Conservation (phyloP, 2,888 invertebrate species). For the Caenorhabditis sp. region DNA sequence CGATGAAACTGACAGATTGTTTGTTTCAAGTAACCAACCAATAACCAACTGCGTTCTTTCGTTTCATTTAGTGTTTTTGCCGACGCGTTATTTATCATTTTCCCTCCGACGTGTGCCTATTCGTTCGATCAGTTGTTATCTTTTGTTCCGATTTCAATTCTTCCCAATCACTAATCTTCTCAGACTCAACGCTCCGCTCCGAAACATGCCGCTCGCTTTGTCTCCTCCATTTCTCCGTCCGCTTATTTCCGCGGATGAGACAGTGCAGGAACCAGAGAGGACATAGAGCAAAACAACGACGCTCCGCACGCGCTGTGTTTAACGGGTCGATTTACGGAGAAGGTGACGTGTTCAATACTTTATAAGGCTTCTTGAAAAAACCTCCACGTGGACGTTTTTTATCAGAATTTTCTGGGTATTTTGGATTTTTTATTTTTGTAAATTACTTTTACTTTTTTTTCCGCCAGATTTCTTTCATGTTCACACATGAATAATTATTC, state of each 20-base stretch:
- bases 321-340: slow-evolving; percentile 31
- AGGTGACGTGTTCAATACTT: slow-evolving; percentile 54
- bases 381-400: slow-evolving; percentile 3
- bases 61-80: slow-evolving; percentile 25
- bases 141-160: slow-evolving; percentile 6
- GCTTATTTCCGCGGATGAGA: background rate
- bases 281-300: slow-evolving; percentile 22
- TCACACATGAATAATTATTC: too few species aligned
- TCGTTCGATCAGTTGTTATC: slow-evolving; percentile 23
- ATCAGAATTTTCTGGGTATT: background rate
- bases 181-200: background rate
- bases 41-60: background rate
- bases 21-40: slow-evolving; percentile 14
- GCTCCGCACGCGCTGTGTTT: slow-evolving; percentile 20
- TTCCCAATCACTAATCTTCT: slow-evolving; percentile 4
- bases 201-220: background rate
- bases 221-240: background rate
- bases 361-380: slow-evolving; percentile 20
- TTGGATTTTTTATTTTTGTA: background rate
- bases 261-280: background rate
- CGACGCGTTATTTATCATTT: slow-evolving; percentile 22
- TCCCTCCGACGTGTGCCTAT: background rate
- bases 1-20: slow-evolving; percentile 30
- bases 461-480: too few species aligned
- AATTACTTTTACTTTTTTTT: slow-evolving; percentile 1